phyloP scores from a whole-genome alignment of 2,113 vertebrate genomes.

The Xiphophorus maculatus region DNA sequence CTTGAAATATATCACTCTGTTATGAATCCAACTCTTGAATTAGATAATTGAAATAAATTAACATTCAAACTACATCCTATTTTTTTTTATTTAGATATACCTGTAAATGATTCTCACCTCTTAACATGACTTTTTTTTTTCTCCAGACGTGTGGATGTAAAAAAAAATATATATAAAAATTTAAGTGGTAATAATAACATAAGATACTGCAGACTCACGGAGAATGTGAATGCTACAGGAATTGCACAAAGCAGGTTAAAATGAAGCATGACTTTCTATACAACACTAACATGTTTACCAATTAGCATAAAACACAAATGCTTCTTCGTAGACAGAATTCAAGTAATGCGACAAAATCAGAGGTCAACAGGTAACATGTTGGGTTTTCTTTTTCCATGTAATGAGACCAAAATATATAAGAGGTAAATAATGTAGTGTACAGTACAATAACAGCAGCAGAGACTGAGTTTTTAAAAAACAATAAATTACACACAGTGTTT shows the following conservation, averaged over 20 bases:
- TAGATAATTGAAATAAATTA: not conserved
- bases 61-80: not conserved
- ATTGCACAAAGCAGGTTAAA: constrained; percentile 47
- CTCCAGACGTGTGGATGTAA: not conserved
- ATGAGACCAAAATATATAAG: constrained; percentile 58
- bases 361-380: constrained; percentile 34
- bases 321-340: constrained; percentile 49
- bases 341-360: constrained; percentile 56
- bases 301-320: constrained; percentile 27
- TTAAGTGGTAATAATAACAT: constrained; percentile 35
- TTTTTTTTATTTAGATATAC: not conserved
- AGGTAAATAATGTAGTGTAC: constrained; percentile 78
- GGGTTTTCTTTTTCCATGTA: constrained; percentile 28
- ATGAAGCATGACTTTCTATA: constrained; percentile 7
- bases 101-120: constrained; percentile 25
- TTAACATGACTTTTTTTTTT: constrained; percentile 2
- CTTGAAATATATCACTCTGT: not conserved
- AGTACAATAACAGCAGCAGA: constrained; percentile 79
- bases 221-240: constrained; percentile 54
- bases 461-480: constrained; percentile 45
- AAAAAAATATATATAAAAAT: not conserved
- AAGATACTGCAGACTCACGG: constrained; percentile 50
- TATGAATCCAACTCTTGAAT: not conserved
- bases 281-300: constrained; percentile 10
- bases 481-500: constrained; percentile 22